Evolutionary conservation across 2,113 vertebrate genomes (phyloP).

Genomic region (Callospermophilus lateralis): DNA sequence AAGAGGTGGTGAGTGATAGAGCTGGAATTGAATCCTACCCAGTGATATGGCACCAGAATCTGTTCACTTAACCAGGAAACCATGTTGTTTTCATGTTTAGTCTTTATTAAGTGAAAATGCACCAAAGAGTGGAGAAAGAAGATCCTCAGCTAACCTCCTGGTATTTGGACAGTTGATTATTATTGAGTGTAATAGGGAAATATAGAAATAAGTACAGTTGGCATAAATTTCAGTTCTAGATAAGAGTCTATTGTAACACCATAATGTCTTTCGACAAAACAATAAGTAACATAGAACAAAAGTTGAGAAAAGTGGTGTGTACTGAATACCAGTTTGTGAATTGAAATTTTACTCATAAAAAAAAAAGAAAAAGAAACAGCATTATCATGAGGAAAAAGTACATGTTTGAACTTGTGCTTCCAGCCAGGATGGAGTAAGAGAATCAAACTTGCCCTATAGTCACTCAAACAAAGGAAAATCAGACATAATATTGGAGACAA

Average conservation of each 20-base stretch:
- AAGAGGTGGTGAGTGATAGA: accelerated
- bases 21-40: accelerated
- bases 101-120: neutral
- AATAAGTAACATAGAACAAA: neutral
- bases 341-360: neutral
- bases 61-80: too few relatives aligned
- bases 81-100: neutral
- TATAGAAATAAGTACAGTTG: neutral
- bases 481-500: neutral
- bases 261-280: neutral
- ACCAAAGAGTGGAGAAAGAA: neutral
- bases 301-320: neutral
- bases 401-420: neutral
- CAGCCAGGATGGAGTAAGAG: neutral
- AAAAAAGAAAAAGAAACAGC: neutral
- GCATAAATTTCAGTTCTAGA: neutral
- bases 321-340: neutral
- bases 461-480: neutral
- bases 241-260: neutral
- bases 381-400: accelerated
- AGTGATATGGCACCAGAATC: accelerated
- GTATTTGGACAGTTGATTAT: neutral
- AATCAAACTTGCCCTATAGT: too few relatives aligned
- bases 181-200: neutral
- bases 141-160: neutral